Evolutionary conservation across 2,888 invertebrate species (phyloP).

Genomic region (Sacculina carcini): DNA sequence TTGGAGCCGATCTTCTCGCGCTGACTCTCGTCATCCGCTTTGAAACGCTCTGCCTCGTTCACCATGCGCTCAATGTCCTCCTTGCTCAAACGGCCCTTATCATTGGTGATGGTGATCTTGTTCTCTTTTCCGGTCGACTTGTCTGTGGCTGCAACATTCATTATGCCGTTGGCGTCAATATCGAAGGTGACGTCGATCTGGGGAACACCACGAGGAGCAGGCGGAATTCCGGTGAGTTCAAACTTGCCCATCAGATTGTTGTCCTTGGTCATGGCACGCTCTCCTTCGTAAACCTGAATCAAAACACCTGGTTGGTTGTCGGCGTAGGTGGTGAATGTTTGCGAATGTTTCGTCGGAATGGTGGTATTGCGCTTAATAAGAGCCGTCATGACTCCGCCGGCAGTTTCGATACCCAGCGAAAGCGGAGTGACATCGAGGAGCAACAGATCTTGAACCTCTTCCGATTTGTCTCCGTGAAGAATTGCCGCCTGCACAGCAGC

Average conservation of each 20-base stretch:
- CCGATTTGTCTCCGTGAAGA: constrained; percentile 26
- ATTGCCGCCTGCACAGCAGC: constrained; percentile 33
- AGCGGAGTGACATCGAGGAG: constrained; percentile 35
- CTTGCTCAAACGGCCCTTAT: constrained; percentile 33
- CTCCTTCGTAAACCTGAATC: constrained; percentile 60
- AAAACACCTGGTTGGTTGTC: constrained; percentile 39
- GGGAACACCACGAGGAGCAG: constrained; percentile 71
- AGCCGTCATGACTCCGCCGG: constrained; percentile 40
- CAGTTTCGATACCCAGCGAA: constrained; percentile 40
- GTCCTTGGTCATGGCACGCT: constrained; percentile 83
- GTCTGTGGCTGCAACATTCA: constrained; percentile 77
- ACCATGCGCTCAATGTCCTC: constrained; percentile 37
- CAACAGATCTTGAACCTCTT: constrained; percentile 32
- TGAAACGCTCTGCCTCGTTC: constrained; percentile 26
- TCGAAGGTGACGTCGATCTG: constrained; percentile 31
- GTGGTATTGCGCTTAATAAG: constrained; percentile 37
- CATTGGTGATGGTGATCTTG: constrained; percentile 35
- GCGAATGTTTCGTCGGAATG: constrained; percentile 33
- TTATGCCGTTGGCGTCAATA: constrained; percentile 55
- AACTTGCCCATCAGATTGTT: constrained; percentile 89
- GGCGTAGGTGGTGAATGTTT: constrained; percentile 33
- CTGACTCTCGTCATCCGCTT: constrained; percentile 25
- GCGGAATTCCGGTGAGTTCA: constrained; percentile 85
- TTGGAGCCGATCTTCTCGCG: constrained; percentile 24
- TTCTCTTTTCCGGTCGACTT: constrained; percentile 77